Percentiles rank a stretch among this genome's conserved stretches.
These are phyloP conservation scores for Climacteris rufus DNA, from an alignment of 2,113 vertebrate species.

Conservation along the genomic window DNA sequence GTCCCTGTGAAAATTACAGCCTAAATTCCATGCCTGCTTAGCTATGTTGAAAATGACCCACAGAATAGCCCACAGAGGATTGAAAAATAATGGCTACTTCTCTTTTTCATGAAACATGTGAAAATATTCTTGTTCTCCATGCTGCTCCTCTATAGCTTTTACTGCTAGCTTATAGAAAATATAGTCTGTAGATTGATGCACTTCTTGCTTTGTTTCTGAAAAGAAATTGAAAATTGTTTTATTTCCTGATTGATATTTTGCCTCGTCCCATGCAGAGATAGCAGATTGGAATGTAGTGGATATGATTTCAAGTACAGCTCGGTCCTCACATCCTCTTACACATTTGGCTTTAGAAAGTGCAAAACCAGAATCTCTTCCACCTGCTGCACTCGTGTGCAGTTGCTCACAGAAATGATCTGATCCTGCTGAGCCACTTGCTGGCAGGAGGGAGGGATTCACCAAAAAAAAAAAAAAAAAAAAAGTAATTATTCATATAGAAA, in stretches of 20 bases:
- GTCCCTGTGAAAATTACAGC: conserved; percentile 1
- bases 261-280: not conserved
- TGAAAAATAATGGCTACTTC: not conserved
- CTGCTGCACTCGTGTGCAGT: not conserved
- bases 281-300: not conserved
- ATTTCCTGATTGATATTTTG: not conserved
- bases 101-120: not conserved
- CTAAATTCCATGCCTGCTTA: not conserved
- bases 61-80: not conserved
- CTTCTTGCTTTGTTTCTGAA: not conserved
- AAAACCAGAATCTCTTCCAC: not conserved
- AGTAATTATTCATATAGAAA: not conserved
- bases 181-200: not conserved
- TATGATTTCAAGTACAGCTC: not conserved
- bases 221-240: not conserved
- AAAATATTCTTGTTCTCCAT: not conserved
- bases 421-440: not conserved
- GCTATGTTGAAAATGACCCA: not conserved
- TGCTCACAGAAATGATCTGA: not conserved
- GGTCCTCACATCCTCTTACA: not conserved
- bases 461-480: not conserved
- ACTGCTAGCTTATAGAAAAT: not conserved
- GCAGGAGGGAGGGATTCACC: not conserved
- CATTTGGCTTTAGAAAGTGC: not conserved
- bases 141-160: not conserved